Conservation (phyloP, 2,888 invertebrate genomes). For the Morinoia aosen region DNA sequence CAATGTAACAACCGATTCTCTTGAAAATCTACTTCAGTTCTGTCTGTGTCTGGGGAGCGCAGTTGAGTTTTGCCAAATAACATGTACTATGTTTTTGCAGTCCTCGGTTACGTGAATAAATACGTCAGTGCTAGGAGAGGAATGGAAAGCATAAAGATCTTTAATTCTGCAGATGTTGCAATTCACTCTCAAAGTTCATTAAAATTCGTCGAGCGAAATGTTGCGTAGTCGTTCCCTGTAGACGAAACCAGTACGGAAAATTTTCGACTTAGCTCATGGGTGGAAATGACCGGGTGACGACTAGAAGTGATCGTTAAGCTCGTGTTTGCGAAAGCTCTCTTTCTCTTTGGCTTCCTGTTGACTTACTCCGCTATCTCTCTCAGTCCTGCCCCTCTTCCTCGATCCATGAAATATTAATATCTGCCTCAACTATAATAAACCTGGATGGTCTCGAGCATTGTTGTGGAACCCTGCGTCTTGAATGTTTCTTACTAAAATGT, state of each 20-base stretch:
- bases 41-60: no score
- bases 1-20: no score
- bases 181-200: not conserved
- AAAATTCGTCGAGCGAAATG: not conserved
- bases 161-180: not conserved
- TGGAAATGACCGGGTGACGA: slow-evolving; percentile 10
- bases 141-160: not conserved
- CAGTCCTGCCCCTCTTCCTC: slow-evolving; percentile 9
- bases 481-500: not conserved
- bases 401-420: slow-evolving; percentile 31
- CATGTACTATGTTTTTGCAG: not conserved
- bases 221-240: not conserved
- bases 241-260: not conserved
- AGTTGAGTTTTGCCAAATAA: no score
- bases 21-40: no score
- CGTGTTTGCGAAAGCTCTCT: slow-evolving; percentile 36
- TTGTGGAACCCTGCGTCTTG: not conserved
- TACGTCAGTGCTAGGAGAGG: not conserved
- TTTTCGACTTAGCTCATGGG: not conserved
- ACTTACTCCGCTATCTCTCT: slow-evolving; percentile 32
- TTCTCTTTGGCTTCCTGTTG: slow-evolving; percentile 21
- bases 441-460: slow-evolving; percentile 1
- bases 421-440: slow-evolving; percentile 20
- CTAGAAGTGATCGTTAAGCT: not conserved
- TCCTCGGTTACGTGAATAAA: not conserved